A percentile compares a stretch with the other conserved stretches of the same genome.
These are phyloP conservation scores for Corythoichthys haematopterus DNA, from an alignment of 2,113 vertebrate species.

Conservation along the genomic window DNA sequence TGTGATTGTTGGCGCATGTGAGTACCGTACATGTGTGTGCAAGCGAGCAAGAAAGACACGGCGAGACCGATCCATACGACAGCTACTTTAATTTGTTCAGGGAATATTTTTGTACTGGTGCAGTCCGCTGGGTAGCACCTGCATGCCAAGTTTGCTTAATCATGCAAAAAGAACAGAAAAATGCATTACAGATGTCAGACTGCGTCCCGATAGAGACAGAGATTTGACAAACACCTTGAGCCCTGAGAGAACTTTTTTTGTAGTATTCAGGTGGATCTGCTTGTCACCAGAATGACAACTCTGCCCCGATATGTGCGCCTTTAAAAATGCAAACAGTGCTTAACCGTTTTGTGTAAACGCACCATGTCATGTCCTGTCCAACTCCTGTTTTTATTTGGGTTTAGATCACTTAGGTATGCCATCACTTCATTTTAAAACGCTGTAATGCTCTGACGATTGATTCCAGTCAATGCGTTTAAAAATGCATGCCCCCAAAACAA, in stretches of 20 bases:
- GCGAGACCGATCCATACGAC: constrained; percentile 65
- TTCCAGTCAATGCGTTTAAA: neutral
- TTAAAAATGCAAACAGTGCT: constrained; percentile 13
- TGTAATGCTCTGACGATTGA: neutral
- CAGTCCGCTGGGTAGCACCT: constrained; percentile 70
- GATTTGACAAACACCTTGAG: constrained; percentile 69
- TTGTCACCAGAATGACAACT: constrained; percentile 33
- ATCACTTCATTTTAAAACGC: neutral
- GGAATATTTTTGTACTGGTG: constrained; percentile 70
- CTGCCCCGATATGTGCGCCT: constrained; percentile 22
- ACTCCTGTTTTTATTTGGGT: neutral
- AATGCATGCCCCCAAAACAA: neutral
- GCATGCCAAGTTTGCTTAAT: constrained; percentile 76
- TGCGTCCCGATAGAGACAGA: constrained; percentile 53
- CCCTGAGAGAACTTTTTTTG: constrained; percentile 58
- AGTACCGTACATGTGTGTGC: neutral
- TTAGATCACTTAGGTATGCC: neutral
- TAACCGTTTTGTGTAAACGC: constrained; percentile 2
- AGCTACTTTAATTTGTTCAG: constrained; percentile 75
- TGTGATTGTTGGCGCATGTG: constrained; percentile 3
- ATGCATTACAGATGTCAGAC: constrained; percentile 68
- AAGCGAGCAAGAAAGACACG: constrained; percentile 7
- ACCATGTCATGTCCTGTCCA: neutral
- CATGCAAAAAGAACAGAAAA: constrained; percentile 74
- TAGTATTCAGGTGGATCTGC: constrained; percentile 36